Evolutionary conservation across 2,888 invertebrate genomes (phyloP).

Genomic region (Nemurella pictetii): DNA sequence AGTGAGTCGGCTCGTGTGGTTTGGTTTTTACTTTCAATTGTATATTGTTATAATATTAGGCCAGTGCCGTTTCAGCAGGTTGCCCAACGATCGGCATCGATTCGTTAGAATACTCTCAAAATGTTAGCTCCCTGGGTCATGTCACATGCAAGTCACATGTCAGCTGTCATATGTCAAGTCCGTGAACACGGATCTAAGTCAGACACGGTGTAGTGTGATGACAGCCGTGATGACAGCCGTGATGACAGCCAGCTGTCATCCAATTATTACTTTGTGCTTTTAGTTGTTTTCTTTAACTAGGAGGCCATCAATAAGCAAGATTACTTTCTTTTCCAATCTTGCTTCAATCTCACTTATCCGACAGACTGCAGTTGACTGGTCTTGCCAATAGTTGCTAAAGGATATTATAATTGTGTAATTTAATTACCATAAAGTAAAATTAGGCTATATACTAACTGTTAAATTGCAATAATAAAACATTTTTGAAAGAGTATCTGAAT

Average conservation of each 20-base stretch:
- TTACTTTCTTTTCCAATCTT: background rate
- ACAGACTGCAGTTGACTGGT: slow-evolving; percentile 44
- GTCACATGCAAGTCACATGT: background rate
- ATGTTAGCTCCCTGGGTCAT: background rate
- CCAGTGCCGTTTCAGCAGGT: slow-evolving; percentile 38
- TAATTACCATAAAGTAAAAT: slow-evolving; percentile 19
- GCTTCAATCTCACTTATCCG: background rate
- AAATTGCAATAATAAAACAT: slow-evolving; percentile 30
- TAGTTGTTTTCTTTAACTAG: background rate
- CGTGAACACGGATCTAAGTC: background rate
- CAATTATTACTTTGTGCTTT: slow-evolving; percentile 39
- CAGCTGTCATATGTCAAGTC: background rate
- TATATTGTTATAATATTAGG: slow-evolving; percentile 40
- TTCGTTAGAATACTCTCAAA: background rate
- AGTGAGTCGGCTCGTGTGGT: slow-evolving; percentile 10
- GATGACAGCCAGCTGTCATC: background rate
- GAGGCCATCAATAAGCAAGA: background rate
- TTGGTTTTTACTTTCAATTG: slow-evolving; percentile 3
- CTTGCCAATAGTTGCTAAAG: slow-evolving; percentile 43
- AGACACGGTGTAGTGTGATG: background rate
- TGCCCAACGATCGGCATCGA: background rate
- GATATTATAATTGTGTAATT: slow-evolving; percentile 37
- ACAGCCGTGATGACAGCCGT: background rate
- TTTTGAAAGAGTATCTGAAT: slow-evolving; percentile 44
- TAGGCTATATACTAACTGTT: background rate